Evolutionary conservation across 2,888 invertebrate species (phyloP).

Genomic region (Hypselothyrea guttata): DNA sequence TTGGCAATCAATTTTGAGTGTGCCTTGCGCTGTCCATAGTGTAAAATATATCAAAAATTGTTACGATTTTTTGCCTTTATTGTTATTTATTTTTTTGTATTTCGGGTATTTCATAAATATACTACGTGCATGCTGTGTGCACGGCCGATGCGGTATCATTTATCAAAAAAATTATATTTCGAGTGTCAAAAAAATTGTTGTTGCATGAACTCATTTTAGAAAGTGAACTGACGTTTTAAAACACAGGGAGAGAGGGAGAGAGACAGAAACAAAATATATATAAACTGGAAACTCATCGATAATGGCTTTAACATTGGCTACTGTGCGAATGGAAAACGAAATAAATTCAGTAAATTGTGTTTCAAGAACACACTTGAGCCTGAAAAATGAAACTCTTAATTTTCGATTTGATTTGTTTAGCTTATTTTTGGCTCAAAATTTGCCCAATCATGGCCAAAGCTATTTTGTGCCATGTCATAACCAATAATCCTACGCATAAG

Average conservation of each 20-base stretch:
- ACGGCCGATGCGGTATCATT: conserved; percentile 38
- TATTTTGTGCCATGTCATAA: conserved; percentile 59
- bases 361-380: conserved; percentile 59
- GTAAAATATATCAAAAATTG: conserved; percentile 68
- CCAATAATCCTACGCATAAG: conserved; percentile 47
- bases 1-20: conserved; percentile 70
- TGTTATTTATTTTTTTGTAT: conserved; percentile 3
- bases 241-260: conserved; percentile 7
- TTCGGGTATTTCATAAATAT: neutral
- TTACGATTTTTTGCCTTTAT: conserved; percentile 31
- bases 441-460: conserved; percentile 65
- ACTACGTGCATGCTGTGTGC: conserved; percentile 1
- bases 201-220: conserved; percentile 74
- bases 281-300: conserved; percentile 29
- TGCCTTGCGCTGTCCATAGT: conserved; percentile 30
- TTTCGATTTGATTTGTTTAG: conserved; percentile 52
- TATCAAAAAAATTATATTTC: conserved; percentile 58
- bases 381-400: conserved; percentile 28
- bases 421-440: conserved; percentile 62
- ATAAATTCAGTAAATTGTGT: conserved; percentile 45
- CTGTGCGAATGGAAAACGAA: conserved; percentile 54
- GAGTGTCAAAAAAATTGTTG: conserved; percentile 60
- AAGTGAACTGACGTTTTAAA: conserved; percentile 52
- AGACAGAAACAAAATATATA: conserved; percentile 11
- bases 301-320: conserved; percentile 50